Evolutionary conservation across 2,113 vertebrate species (phyloP).

Genomic region (Salvator merianae): DNA sequence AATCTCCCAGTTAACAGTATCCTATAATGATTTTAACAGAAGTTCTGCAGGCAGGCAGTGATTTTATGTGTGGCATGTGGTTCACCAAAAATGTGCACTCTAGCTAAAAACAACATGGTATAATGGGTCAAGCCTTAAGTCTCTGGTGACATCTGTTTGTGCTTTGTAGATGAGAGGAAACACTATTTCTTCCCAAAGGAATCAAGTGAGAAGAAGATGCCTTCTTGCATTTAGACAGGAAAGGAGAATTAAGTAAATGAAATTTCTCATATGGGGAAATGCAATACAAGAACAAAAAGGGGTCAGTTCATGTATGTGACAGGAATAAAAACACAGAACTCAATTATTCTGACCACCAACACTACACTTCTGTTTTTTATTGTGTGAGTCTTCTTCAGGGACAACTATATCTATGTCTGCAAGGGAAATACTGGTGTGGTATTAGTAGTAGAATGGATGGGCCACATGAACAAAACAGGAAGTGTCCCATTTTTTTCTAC

Average conservation of each 20-base stretch:
- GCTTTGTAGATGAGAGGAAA: conserved; percentile 23
- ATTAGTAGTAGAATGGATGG: too few species aligned
- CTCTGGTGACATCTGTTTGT: conserved; percentile 17
- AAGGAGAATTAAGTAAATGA: not conserved
- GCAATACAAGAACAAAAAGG: not conserved
- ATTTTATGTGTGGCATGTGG: conserved; percentile 10
- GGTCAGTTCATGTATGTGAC: not conserved
- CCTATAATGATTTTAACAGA: not conserved
- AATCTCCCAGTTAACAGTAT: not conserved
- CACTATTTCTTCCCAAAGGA: conserved; percentile 3
- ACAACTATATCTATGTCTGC: too few species aligned
- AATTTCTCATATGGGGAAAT: not conserved
- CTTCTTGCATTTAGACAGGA: conserved; percentile 12
- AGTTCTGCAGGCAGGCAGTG: not conserved
- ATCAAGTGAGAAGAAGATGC: conserved; percentile 17
- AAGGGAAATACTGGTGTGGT: too few species aligned
- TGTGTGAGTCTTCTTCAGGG: not conserved
- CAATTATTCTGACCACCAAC: not conserved
- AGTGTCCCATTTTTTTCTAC: too few species aligned
- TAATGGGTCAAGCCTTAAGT: conserved; percentile 20
- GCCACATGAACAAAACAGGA: too few species aligned
- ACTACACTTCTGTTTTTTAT: not conserved
- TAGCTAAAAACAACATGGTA: conserved; percentile 22
- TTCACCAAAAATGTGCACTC: not conserved
- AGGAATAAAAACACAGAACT: not conserved